A percentile compares a stretch with the other conserved stretches of the same genome.
These are phyloP conservation scores for Scaeva pyrastri DNA, from an alignment of 2,888 invertebrate genomes.

Conservation along the genomic window DNA sequence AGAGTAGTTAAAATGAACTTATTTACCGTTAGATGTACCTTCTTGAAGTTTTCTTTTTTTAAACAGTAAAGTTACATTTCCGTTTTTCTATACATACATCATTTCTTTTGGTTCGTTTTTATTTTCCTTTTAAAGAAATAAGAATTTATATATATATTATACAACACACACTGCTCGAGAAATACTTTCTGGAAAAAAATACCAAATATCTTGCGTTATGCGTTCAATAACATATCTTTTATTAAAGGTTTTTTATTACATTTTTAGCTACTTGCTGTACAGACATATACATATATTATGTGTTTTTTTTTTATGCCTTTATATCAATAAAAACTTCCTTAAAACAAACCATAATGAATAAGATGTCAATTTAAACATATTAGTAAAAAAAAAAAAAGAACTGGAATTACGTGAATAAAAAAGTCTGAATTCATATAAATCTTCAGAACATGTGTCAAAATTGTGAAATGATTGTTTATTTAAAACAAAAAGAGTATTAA, in stretches of 20 bases:
- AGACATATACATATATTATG: not conserved
- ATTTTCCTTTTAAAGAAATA: not conserved
- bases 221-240: conserved; percentile 69
- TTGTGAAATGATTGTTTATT: conserved; percentile 2
- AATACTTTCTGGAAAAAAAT: conserved; percentile 39
- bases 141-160: not conserved
- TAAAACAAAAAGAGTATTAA: not conserved
- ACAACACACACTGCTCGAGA: conserved; percentile 2
- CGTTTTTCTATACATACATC: not conserved
- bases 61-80: not conserved
- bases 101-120: not conserved
- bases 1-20: not conserved
- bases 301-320: conserved; percentile 14
- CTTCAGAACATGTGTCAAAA: conserved; percentile 31
- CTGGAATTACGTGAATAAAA: conserved; percentile 43
- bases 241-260: conserved; percentile 45
- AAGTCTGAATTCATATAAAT: conserved; percentile 63
- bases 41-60: not conserved
- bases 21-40: conserved; percentile 28
- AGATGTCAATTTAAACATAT: conserved; percentile 66
- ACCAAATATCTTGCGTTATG: conserved; percentile 62
- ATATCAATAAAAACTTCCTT: conserved; percentile 12
- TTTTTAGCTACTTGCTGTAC: conserved; percentile 40
- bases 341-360: conserved; percentile 34
- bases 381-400: conserved; percentile 18